Conservation (phyloP, 2,888 invertebrate genomes). For the Campoplex capitator region DNA sequence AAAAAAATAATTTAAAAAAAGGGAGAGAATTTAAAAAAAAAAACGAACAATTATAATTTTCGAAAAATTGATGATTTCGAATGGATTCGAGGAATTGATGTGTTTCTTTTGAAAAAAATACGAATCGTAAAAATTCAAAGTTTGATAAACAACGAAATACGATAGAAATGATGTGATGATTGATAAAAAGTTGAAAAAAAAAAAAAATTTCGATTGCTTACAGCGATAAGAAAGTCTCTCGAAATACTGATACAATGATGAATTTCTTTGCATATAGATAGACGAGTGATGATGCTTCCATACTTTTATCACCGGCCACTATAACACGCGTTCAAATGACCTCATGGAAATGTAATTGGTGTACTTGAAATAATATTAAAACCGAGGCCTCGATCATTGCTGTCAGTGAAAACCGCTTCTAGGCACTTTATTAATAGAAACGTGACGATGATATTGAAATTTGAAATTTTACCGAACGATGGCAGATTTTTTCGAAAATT, state of each 20-base stretch:
- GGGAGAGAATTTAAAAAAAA: background rate
- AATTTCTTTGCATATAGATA: background rate
- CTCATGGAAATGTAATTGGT: constrained; percentile 41
- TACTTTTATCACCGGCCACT: constrained; percentile 28
- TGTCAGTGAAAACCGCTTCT: constrained; percentile 6
- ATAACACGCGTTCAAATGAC: constrained; percentile 36
- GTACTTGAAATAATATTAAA: constrained; percentile 61
- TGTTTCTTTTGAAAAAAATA: background rate
- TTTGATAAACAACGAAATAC: background rate
- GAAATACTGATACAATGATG: background rate
- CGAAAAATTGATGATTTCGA: background rate
- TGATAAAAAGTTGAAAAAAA: background rate
- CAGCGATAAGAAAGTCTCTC: background rate
- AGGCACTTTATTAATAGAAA: background rate
- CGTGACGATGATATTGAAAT: background rate
- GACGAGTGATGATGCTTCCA: constrained; percentile 48
- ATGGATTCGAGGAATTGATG: background rate
- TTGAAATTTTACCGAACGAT: no score
- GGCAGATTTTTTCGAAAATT: no score
- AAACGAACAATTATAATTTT: background rate
- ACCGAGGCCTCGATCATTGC: constrained; percentile 18
- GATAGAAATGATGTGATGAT: background rate
- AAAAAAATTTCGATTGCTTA: background rate
- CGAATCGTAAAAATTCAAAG: background rate
- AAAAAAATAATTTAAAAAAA: no score